These are phyloP conservation scores for Pitangus sulphuratus DNA, from an alignment of 2,797 vertebrate species.

Conservation along the genomic window DNA sequence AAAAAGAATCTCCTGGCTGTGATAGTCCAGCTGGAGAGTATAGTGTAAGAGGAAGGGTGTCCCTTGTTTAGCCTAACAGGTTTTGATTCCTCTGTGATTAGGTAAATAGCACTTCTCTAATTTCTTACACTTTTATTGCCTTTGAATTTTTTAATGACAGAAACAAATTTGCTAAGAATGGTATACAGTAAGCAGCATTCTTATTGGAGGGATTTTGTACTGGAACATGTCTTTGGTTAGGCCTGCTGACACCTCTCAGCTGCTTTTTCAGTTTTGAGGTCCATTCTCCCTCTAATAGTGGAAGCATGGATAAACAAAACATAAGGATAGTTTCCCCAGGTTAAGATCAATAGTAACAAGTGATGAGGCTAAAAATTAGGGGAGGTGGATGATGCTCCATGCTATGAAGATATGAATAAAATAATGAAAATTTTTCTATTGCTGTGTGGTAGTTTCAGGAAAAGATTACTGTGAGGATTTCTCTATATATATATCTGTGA, in stretches of 20 bases:
- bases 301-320: background rate
- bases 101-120: background rate
- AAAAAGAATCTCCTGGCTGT: background rate
- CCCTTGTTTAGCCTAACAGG: background rate
- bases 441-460: background rate
- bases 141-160: background rate
- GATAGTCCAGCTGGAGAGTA: background rate
- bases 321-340: background rate
- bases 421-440: background rate
- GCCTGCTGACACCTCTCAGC: background rate
- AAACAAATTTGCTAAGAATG: background rate
- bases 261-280: background rate
- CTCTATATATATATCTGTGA: accelerated
- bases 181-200: background rate
- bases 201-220: background rate
- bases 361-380: background rate
- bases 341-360: background rate
- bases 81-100: background rate
- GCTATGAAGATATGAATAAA: background rate
- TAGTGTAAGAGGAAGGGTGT: background rate
- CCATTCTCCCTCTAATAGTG: background rate
- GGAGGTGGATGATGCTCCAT: background rate
- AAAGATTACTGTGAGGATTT: background rate
- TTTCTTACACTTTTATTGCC: background rate
- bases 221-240: background rate